Evolutionary conservation across 2,888 invertebrate genomes (phyloP).

Genomic region (Alloplasta piceator): DNA sequence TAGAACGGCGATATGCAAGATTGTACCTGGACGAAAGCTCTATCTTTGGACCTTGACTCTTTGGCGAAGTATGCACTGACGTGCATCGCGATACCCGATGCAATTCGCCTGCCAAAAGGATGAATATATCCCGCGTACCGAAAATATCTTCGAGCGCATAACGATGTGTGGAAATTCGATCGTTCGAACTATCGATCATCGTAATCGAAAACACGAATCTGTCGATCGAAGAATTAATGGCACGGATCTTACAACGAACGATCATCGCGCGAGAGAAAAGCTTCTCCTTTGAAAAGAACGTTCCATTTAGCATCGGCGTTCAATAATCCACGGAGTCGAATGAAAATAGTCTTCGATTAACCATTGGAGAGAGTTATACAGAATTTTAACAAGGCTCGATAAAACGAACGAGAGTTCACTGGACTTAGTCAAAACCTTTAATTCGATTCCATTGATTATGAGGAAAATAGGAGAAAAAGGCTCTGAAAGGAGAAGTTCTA

Average conservation of each 20-base stretch:
- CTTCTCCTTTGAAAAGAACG: no score
- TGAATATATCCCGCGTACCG: conserved; percentile 11
- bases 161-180: neutral
- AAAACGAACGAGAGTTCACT: neutral
- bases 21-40: conserved; percentile 36
- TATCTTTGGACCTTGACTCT: conserved; percentile 60
- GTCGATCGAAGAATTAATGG: no score
- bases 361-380: neutral
- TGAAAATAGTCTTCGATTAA: neutral
- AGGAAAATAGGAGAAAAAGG: conserved; percentile 29
- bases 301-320: neutral
- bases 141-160: conserved; percentile 6
- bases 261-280: no score
- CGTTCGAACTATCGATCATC: neutral
- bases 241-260: no score
- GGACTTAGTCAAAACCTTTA: neutral
- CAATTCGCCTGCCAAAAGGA: conserved; percentile 40
- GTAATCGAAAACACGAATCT: neutral
- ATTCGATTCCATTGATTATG: conserved; percentile 4
- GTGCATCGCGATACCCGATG: conserved; percentile 35
- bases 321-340: neutral
- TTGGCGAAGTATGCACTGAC: conserved; percentile 46
- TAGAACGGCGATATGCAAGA: conserved; percentile 33
- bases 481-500: conserved; percentile 30
- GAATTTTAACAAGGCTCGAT: neutral